A percentile compares a stretch with the other conserved stretches of the same genome.
These are phyloP conservation scores for Rhinoraja longicauda DNA, from an alignment of 2,797 vertebrate species.

Conservation along the genomic window DNA sequence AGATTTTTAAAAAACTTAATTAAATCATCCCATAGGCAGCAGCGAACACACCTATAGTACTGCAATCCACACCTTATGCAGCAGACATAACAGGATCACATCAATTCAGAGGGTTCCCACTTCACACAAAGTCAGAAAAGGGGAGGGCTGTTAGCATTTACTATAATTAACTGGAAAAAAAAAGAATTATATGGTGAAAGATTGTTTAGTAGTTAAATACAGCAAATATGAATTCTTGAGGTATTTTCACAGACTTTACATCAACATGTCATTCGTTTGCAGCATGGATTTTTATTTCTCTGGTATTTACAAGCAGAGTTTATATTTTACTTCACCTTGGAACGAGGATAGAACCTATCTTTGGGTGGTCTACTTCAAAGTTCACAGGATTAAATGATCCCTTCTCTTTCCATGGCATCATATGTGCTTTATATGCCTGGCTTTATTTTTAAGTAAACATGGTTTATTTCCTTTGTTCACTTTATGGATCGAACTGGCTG, in stretches of 20 bases:
- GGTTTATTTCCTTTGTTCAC: neutral
- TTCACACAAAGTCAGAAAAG: neutral
- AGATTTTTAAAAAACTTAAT: neutral
- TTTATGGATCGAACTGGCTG: neutral
- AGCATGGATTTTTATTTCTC: neutral
- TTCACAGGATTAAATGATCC: neutral
- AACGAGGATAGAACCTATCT: neutral
- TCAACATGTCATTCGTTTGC: neutral
- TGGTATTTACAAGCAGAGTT: neutral
- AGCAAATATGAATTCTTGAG: neutral
- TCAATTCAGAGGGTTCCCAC: neutral
- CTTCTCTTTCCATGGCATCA: neutral
- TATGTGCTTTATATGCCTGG: neutral
- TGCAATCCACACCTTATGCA: constrained; percentile 1
- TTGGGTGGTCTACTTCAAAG: neutral
- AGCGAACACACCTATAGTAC: neutral
- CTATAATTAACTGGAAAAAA: constrained; percentile 14
- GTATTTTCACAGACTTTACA: neutral
- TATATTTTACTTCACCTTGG: neutral
- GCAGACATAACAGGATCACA: neutral
- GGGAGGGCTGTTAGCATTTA: neutral
- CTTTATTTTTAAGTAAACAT: neutral
- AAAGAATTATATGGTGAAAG: neutral
- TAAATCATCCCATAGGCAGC: neutral
- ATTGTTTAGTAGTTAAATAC: neutral